phyloP scores from a whole-genome alignment of 1,140 invertebrate genomes.

The Heliconius hermathena region DNA sequence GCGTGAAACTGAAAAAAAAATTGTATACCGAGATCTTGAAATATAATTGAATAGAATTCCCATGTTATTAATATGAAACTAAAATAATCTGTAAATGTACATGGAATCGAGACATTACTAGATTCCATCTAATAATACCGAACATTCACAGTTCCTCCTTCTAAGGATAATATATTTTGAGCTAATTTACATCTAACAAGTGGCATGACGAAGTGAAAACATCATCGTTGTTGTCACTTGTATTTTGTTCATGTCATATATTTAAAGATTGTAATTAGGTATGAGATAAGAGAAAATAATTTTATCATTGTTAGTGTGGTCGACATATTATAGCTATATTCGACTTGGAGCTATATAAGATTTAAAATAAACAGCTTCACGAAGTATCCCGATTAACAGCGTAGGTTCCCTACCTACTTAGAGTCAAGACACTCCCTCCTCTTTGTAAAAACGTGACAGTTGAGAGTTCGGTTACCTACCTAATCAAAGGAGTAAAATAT shows the following conservation, averaged over 20 bases:
- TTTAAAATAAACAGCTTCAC: too few relatives aligned
- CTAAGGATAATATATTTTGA: not conserved
- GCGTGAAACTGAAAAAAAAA: too few relatives aligned
- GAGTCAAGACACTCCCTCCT: too few relatives aligned
- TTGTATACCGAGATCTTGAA: not conserved
- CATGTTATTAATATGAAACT: not conserved
- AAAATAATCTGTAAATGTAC: not conserved
- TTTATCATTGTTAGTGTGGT: not conserved
- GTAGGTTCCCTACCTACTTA: too few relatives aligned
- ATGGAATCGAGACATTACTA: not conserved
- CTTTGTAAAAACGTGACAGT: too few relatives aligned
- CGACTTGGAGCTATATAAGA: too few relatives aligned
- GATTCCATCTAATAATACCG: not conserved
- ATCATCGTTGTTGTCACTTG: not conserved
- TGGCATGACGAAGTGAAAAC: not conserved
- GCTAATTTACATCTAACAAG: conserved; percentile 1
- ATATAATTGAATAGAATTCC: not conserved
- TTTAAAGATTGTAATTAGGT: not conserved
- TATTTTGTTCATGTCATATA: not conserved
- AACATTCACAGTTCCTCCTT: not conserved
- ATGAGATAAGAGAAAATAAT: not conserved
- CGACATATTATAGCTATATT: too few relatives aligned
- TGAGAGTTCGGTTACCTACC: too few relatives aligned
- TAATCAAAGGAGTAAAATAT: too few relatives aligned
- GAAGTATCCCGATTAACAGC: too few relatives aligned